These are phyloP conservation scores for Pomacea canaliculata DNA, from an alignment of 2,888 invertebrate genomes.

Conservation along the genomic window DNA sequence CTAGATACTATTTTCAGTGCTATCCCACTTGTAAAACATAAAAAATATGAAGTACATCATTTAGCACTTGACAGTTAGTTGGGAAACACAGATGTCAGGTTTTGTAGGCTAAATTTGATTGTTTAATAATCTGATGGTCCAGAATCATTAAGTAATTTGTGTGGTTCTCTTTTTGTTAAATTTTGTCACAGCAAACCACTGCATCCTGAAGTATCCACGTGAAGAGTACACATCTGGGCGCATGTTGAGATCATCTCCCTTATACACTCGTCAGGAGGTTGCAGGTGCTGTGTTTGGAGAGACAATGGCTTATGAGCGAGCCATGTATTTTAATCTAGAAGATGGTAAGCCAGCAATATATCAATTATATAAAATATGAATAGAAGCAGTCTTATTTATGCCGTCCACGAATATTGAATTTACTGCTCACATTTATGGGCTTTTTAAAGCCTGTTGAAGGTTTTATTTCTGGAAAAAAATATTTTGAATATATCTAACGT, in stretches of 20 bases:
- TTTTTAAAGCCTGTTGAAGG: background rate
- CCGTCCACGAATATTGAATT: background rate
- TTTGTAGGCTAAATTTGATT: no score
- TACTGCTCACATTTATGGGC: background rate
- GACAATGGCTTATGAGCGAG: conserved; percentile 97
- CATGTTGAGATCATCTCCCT: conserved; percentile 88
- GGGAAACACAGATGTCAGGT: no score
- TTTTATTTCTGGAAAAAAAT: background rate
- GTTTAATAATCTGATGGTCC: no score
- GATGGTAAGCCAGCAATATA: conserved; percentile 25
- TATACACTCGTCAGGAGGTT: conserved; percentile 90
- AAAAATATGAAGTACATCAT: no score
- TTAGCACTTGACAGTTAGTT: no score
- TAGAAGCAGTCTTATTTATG: background rate
- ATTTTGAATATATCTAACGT: no score
- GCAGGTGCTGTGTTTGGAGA: conserved; percentile 96
- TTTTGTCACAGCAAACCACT: conserved; percentile 39
- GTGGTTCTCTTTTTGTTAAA: no score
- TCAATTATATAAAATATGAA: conserved; percentile 65
- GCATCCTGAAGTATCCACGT: conserved; percentile 49
- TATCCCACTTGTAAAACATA: no score
- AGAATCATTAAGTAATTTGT: no score
- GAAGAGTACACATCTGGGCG: conserved; percentile 55
- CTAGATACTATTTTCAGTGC: no score
- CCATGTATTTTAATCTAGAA: conserved; percentile 81